Base-by-base conservation (phyloP, 2,797 vertebrate species). In the Picus viridis region DNA sequence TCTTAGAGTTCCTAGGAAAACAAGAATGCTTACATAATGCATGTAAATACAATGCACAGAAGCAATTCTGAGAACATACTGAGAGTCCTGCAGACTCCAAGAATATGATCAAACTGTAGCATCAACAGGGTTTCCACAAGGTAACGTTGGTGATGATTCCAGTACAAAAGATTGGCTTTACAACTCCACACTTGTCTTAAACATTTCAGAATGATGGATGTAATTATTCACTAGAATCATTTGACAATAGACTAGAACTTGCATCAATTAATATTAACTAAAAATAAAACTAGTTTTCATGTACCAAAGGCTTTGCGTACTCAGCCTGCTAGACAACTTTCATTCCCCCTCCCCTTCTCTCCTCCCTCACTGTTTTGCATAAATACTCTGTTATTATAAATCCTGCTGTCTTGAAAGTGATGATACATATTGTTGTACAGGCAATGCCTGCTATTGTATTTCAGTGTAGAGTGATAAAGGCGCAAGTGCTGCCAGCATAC, bases 341-440 rank as follows among this genome's bases (percentile, higher is more conserved):
- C 71, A 73, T 54, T 93, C 53, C 54, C 53, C 67, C 63, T 86
- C 53, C 53, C 16, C 11, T 74, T 80, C 77, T 86, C 84, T 77
- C 67, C 75, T 53, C 63, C 64, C 22, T 58, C 41, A 9, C 79
- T 89, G 64, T 92, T 97, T 96, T 96, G 88, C 93, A 97, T 96
- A 96, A 95, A 94, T 88, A 77, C 74, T 78, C 92, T 89, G 67
- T 84, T 91, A 94, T 92, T 96, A 91, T 63, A 63, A 91, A 92
- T 93, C 79, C 74, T 20, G 16, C 85, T 95, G 83, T 94, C 96
- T 93, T 93, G 88, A 91, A 94, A 85, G 89, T 87, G 93, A 96
- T 87, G 7, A 83, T 74, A 89, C 86, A 56, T 84, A 76, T 83
- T 89, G 91, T 89, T 77, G 85, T 57, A 29, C 49, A 88, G 88